Evolutionary conservation across 2,113 vertebrate genomes (phyloP).

Genomic region (Xenopus borealis): DNA sequence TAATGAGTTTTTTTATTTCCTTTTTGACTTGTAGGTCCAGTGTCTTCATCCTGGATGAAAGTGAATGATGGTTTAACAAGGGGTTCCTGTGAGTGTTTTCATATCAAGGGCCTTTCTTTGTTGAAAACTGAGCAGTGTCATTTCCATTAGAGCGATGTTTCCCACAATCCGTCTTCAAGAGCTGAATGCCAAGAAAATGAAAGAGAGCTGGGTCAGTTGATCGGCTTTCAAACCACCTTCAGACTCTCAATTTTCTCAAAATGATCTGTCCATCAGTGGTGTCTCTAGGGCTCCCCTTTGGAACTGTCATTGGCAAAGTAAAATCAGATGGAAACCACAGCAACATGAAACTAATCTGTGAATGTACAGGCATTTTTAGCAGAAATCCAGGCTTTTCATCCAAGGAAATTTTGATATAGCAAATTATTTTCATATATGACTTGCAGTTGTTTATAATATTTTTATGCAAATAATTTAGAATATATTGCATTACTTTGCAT

Average conservation of each 20-base stretch:
- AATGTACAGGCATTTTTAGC: constrained; percentile 5
- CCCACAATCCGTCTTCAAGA: constrained; percentile 47
- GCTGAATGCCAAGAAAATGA: constrained; percentile 56
- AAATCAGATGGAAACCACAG: background rate
- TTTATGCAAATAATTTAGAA: background rate
- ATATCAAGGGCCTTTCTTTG: constrained; percentile 33
- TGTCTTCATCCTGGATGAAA: constrained; percentile 52
- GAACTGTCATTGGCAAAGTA: constrained; percentile 47
- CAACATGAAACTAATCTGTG: background rate
- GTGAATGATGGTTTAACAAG: constrained; percentile 55
- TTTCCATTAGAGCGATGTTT: constrained; percentile 50
- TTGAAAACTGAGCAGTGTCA: constrained; percentile 51
- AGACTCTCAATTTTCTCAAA: constrained; percentile 60
- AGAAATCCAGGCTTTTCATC: background rate
- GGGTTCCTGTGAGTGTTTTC: constrained; percentile 51
- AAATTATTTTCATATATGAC: constrained; percentile 4
- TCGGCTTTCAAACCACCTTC: constrained; percentile 68
- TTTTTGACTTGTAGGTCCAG: constrained; percentile 64
- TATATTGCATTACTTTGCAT: background rate
- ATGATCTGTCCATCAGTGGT: constrained; percentile 49
- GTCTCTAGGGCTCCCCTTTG: constrained; percentile 45
- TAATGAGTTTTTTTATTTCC: constrained; percentile 14
- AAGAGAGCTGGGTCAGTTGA: constrained; percentile 59
- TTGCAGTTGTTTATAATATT: no score
- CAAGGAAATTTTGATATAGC: background rate